phyloP scores from a whole-genome alignment of 2,888 invertebrate species.

The Athetis lepigone region DNA sequence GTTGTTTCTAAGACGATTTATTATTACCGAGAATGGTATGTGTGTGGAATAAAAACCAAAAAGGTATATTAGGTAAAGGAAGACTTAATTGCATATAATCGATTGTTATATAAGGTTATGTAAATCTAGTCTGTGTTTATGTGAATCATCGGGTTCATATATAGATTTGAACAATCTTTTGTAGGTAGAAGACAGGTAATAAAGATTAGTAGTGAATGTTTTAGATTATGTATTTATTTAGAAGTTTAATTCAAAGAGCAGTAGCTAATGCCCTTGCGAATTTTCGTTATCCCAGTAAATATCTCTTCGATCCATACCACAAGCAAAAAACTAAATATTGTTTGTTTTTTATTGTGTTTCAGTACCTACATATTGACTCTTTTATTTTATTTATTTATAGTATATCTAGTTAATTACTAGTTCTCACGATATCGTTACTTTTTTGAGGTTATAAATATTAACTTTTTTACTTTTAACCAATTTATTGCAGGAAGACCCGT shows the following conservation, averaged over 20 bases:
- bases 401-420: neutral
- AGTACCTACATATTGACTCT: too few species aligned
- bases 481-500: neutral
- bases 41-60: constrained; percentile 14
- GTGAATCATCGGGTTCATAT: neutral
- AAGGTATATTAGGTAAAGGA: neutral
- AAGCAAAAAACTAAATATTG: too few species aligned
- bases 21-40: too few species aligned
- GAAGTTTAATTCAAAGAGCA: too few species aligned
- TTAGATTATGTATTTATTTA: neutral
- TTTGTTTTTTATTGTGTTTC: too few species aligned
- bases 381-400: neutral
- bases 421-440: neutral
- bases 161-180: neutral
- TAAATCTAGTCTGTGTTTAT: neutral
- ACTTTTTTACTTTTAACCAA: neutral
- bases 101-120: too few species aligned
- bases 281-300: too few species aligned
- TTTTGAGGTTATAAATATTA: neutral
- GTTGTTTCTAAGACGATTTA: too few species aligned
- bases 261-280: too few species aligned
- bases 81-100: neutral
- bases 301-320: too few species aligned
- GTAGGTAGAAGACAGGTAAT: neutral
- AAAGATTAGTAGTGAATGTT: neutral